Evolutionary conservation across 2,888 invertebrate species (phyloP).

Genomic region (Hirtodrosophila confusa): DNA sequence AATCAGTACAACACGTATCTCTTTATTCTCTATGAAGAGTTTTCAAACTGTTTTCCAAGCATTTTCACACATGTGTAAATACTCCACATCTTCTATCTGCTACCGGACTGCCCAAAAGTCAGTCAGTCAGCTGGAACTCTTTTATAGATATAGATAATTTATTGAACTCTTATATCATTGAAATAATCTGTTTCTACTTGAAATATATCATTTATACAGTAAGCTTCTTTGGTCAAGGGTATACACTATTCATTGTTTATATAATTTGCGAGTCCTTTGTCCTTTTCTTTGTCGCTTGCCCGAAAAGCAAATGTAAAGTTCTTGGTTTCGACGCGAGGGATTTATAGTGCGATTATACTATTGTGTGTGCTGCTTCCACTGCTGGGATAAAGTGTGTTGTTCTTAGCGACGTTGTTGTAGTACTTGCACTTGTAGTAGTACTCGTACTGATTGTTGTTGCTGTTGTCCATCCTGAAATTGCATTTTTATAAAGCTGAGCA

Average conservation of each 20-base stretch:
- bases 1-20: no score
- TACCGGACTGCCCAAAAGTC: no score
- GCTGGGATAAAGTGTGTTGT: conserved; percentile 33
- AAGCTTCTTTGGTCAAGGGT: conserved; percentile 2
- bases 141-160: no score
- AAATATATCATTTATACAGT: no score
- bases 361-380: conserved; percentile 44
- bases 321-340: conserved; percentile 68
- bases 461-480: conserved; percentile 59
- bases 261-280: conserved; percentile 17
- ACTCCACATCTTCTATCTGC: no score
- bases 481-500: conserved; percentile 70
- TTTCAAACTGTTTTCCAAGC: no score
- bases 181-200: no score
- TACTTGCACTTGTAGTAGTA: background rate
- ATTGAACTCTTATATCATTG: background rate
- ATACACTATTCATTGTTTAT: background rate
- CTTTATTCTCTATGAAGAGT: no score
- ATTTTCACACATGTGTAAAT: no score
- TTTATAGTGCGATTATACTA: conserved; percentile 68
- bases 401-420: conserved; percentile 27
- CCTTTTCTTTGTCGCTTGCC: conserved; percentile 45
- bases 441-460: conserved; percentile 18
- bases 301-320: conserved; percentile 66
- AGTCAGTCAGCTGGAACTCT: no score